phyloP scores from a whole-genome alignment of 2,797 vertebrate species.

The Halcyon leucocephala region DNA sequence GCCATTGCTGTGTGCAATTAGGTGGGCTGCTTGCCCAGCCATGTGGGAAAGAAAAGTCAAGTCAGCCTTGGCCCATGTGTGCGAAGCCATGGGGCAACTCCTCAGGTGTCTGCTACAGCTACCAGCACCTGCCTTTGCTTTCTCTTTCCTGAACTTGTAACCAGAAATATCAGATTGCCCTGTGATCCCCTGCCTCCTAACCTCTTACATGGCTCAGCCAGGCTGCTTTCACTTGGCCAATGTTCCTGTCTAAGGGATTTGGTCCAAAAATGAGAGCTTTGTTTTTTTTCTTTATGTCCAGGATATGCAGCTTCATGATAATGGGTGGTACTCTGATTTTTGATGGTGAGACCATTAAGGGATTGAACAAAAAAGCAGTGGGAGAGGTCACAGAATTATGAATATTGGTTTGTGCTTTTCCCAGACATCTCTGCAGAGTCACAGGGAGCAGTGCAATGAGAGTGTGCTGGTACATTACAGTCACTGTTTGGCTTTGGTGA shows the following conservation, averaged over 20 bases:
- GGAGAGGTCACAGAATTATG: neutral
- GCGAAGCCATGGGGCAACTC: neutral
- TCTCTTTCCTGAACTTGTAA: neutral
- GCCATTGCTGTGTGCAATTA: neutral
- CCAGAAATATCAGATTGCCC: neutral
- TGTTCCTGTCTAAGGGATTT: neutral
- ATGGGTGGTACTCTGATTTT: neutral
- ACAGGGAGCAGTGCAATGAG: neutral
- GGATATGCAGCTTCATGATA: neutral
- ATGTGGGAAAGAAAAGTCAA: neutral
- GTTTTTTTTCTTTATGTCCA: neutral
- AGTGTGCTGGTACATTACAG: neutral
- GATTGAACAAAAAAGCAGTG: neutral
- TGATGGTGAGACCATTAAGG: fast-evolving
- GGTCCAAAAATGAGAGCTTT: neutral
- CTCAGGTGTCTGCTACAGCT: neutral
- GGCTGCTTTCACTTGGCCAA: neutral
- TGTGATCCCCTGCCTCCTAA: neutral
- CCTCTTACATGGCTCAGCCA: neutral
- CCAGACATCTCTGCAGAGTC: neutral
- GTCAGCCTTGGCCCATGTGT: neutral
- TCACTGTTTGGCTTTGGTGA: neutral
- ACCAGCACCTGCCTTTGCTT: neutral
- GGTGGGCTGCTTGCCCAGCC: neutral
- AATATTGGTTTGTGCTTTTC: neutral